Evolutionary conservation across 2,888 invertebrate genomes (phyloP).

Genomic region (Orchesella flavescens): DNA sequence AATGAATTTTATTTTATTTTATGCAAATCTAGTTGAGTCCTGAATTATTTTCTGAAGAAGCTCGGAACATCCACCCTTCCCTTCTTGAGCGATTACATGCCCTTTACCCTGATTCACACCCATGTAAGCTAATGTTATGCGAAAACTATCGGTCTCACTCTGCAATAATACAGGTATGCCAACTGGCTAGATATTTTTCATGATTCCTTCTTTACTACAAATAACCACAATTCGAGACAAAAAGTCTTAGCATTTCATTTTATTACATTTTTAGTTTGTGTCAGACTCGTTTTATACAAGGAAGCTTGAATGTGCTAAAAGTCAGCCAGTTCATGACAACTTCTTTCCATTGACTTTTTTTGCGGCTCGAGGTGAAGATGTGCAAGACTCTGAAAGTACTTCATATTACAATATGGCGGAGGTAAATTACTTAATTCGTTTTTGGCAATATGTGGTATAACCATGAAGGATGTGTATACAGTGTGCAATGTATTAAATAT

Average conservation of each 20-base stretch:
- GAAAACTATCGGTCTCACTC: conserved; percentile 89
- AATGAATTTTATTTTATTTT: neutral
- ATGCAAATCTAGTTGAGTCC: conserved; percentile 83
- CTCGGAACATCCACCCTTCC: conserved; percentile 79
- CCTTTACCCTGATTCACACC: conserved; percentile 82
- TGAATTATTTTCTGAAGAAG: conserved; percentile 79
- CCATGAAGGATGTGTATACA: too few relatives aligned
- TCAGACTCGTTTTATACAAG: conserved; percentile 88
- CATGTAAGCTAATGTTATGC: conserved; percentile 85
- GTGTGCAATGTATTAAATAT: too few relatives aligned
- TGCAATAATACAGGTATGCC: conserved; percentile 82
- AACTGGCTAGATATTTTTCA: too few relatives aligned
- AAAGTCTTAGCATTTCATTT: too few relatives aligned
- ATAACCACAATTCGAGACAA: too few relatives aligned
- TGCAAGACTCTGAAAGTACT: conserved; percentile 83
- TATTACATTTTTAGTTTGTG: conserved; percentile 77
- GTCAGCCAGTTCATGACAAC: conserved; percentile 81
- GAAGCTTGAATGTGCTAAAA: conserved; percentile 83
- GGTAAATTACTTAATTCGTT: conserved; percentile 74
- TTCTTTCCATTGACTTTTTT: conserved; percentile 82
- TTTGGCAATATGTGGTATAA: too few relatives aligned
- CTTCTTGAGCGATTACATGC: conserved; percentile 86
- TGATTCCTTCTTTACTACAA: too few relatives aligned
- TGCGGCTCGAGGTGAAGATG: conserved; percentile 85
- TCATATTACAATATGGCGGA: conserved; percentile 88